A percentile compares a stretch with the other conserved stretches of the same genome.
Conservation (phyloP, 2,797 vertebrate species). For the Coluber constrictor region DNA sequence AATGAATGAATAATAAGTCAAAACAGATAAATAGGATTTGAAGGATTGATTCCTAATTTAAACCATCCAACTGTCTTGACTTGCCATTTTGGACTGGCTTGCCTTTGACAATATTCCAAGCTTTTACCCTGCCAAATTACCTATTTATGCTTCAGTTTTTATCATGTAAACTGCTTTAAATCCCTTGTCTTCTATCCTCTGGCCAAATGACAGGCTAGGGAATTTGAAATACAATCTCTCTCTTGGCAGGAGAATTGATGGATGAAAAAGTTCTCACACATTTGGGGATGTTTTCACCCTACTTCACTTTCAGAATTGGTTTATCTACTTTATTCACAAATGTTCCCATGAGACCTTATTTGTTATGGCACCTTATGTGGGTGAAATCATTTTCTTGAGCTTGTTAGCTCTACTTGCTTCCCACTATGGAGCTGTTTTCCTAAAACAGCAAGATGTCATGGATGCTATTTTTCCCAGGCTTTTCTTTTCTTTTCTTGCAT, state of each 20-base stretch:
- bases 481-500: background rate
- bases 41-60: background rate
- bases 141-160: background rate
- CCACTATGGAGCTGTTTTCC: conserved; percentile 15
- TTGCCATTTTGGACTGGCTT: background rate
- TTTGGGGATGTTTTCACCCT: background rate
- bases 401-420: conserved; percentile 15
- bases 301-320: background rate
- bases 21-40: background rate
- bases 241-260: conserved; percentile 3
- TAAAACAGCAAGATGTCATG: conserved; percentile 12
- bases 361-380: conserved; percentile 20
- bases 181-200: background rate
- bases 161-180: background rate
- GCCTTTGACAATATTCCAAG: background rate
- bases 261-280: conserved; percentile 5
- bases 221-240: background rate
- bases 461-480: conserved; percentile 11
- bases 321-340: conserved; percentile 27
- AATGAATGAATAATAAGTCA: background rate
- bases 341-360: background rate
- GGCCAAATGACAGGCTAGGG: background rate
- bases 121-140: background rate
- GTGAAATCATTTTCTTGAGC: conserved; percentile 14
- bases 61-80: background rate